These are phyloP conservation scores for Pachycephala philippinensis DNA, from an alignment of 2,113 vertebrate species.

Conservation along the genomic window DNA sequence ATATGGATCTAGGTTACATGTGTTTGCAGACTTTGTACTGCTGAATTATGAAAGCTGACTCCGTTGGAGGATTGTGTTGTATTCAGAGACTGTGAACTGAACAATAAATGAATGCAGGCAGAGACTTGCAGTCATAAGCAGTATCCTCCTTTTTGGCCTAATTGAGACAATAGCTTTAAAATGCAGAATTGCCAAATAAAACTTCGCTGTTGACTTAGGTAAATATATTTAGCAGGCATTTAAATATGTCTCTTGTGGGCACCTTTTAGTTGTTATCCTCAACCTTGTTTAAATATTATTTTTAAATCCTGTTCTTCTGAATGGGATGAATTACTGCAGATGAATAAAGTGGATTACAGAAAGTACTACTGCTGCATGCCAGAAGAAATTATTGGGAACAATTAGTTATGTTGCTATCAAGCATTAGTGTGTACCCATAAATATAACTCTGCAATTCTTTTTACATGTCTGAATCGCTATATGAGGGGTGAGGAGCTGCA, in stretches of 20 bases:
- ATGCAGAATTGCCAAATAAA: slow-evolving; percentile 23
- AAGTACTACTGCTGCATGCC: not conserved
- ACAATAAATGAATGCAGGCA: slow-evolving; percentile 77
- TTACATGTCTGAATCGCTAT: accelerated
- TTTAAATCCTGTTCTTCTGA: slow-evolving; percentile 11
- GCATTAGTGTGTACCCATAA: not conserved
- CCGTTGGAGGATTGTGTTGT: slow-evolving; percentile 80
- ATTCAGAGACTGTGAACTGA: slow-evolving; percentile 80
- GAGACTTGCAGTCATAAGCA: slow-evolving; percentile 57
- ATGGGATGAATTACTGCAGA: not conserved
- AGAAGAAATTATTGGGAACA: not conserved
- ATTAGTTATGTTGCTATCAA: not conserved
- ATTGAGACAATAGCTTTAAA: slow-evolving; percentile 67
- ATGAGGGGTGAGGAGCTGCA: not conserved
- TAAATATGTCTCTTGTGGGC: slow-evolving; percentile 33
- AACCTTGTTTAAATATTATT: slow-evolving; percentile 16
- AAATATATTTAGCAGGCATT: slow-evolving; percentile 44
- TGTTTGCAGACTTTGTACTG: slow-evolving; percentile 84
- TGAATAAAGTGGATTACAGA: not conserved
- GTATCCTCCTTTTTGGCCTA: slow-evolving; percentile 55
- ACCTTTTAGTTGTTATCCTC: slow-evolving; percentile 35
- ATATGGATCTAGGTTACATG: slow-evolving; percentile 82
- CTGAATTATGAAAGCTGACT: slow-evolving; percentile 86
- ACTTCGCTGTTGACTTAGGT: not conserved
- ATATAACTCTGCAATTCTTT: not conserved